Conservation (phyloP, 1,140 invertebrate species). For the Hycleus phaleratus region DNA sequence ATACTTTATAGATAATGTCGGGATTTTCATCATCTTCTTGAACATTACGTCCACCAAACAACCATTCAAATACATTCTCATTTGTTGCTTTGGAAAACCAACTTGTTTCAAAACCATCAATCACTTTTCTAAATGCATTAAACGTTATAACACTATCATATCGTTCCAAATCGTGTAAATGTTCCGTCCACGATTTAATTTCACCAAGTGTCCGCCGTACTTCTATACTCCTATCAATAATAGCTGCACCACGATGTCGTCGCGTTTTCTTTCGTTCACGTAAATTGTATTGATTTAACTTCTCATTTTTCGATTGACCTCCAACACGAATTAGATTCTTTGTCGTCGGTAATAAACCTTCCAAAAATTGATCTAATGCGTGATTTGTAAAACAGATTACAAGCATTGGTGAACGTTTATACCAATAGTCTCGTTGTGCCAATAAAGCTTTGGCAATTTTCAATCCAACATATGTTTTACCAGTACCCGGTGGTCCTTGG, state of each 20-base stretch:
- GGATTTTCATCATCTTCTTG: background rate
- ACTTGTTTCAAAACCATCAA: slow-evolving; percentile 15
- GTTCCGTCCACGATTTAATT: slow-evolving; percentile 17
- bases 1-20: background rate
- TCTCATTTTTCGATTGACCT: slow-evolving; percentile 56
- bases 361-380: slow-evolving; percentile 83
- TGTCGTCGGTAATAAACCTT: slow-evolving; percentile 54
- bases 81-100: slow-evolving; percentile 25
- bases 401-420: slow-evolving; percentile 51
- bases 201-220: background rate
- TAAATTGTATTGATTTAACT: slow-evolving; percentile 46
- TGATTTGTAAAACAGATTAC: slow-evolving; percentile 83
- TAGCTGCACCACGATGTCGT: background rate
- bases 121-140: slow-evolving; percentile 14
- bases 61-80: slow-evolving; percentile 23
- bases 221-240: background rate
- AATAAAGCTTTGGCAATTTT: slow-evolving; percentile 56
- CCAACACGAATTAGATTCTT: slow-evolving; percentile 63
- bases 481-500: slow-evolving; percentile 74
- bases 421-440: slow-evolving; percentile 40
- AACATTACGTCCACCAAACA: slow-evolving; percentile 14
- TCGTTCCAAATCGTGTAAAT: background rate
- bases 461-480: slow-evolving; percentile 70
- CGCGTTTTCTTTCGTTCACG: slow-evolving; percentile 11
- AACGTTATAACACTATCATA: slow-evolving; percentile 20